Percentiles rank a stretch among this genome's conserved stretches.
Evolutionary conservation across 2,888 invertebrate species (phyloP).

Genomic region (Ctena decussata): DNA sequence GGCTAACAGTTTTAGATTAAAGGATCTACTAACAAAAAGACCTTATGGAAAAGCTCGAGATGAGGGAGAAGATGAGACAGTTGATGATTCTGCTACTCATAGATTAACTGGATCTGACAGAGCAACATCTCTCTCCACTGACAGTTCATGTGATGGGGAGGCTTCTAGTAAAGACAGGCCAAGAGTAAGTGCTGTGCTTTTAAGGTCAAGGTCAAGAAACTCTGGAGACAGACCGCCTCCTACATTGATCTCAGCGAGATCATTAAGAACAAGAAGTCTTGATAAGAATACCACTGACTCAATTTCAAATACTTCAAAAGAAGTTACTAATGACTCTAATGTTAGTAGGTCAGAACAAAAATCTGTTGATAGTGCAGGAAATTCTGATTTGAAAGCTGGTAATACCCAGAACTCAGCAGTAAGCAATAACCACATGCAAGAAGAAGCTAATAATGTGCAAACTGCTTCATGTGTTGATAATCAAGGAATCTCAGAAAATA

Average conservation of each 20-base stretch:
- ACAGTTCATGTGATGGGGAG: not conserved
- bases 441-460: not conserved
- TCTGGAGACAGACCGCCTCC: slow-evolving; percentile 45
- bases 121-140: not conserved
- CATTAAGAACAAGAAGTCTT: slow-evolving; percentile 32
- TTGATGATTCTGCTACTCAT: slow-evolving; percentile 24
- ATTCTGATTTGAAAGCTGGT: not conserved
- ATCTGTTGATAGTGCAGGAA: not conserved
- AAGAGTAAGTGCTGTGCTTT: slow-evolving; percentile 23
- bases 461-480: not conserved
- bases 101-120: not conserved
- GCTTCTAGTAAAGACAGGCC: not conserved
- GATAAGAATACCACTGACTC: not conserved
- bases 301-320: not conserved
- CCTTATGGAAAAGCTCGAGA: slow-evolving; percentile 46
- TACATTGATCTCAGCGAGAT: slow-evolving; percentile 53
- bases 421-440: not conserved
- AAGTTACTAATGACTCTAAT: not conserved
- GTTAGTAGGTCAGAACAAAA: not conserved
- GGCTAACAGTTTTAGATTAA: slow-evolving; percentile 62
- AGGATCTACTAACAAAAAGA: slow-evolving; percentile 58
- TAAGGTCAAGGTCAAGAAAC: slow-evolving; percentile 36
- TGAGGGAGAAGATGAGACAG: slow-evolving; percentile 3
- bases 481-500: slow-evolving; percentile 2
- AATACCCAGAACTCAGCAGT: not conserved